Percentiles rank a stretch among this genome's conserved stretches.
Conservation (phyloP, 2,888 invertebrate species). For the Caenorhabditis japonica region DNA sequence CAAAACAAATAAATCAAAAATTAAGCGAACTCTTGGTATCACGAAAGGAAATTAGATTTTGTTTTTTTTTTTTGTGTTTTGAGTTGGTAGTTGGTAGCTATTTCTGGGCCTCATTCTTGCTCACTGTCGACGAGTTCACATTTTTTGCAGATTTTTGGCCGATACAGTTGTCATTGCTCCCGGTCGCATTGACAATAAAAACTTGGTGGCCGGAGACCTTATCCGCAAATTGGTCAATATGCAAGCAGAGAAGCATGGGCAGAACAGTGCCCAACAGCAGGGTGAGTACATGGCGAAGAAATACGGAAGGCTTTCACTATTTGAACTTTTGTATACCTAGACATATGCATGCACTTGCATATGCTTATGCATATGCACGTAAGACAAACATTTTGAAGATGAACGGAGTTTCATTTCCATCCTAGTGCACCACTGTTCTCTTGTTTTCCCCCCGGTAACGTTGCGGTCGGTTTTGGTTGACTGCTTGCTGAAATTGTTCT, state of each 20-base stretch:
- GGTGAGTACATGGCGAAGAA: not conserved
- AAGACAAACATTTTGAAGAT: not conserved
- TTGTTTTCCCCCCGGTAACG: not conserved
- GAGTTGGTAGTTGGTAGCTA: too few relatives aligned
- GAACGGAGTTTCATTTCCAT: not conserved
- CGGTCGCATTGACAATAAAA: constrained; percentile 94
- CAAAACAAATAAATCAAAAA: too few relatives aligned
- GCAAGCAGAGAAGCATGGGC: constrained; percentile 22
- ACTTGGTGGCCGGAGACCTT: constrained; percentile 81
- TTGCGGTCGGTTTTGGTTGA: constrained; percentile 29
- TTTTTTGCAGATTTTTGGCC: constrained; percentile 84
- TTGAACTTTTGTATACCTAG: constrained; percentile 11
- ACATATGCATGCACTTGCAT: too few relatives aligned
- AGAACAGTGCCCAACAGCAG: constrained; percentile 3
- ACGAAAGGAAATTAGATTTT: too few relatives aligned
- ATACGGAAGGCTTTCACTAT: not conserved
- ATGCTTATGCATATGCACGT: not conserved
- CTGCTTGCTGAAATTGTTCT: constrained; percentile 20
- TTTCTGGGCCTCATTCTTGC: too few relatives aligned
- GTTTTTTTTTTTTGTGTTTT: too few relatives aligned
- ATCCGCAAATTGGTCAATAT: constrained; percentile 62
- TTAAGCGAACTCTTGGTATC: too few relatives aligned
- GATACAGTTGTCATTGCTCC: constrained; percentile 96
- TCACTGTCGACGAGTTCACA: too few relatives aligned
- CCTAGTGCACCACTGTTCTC: not conserved